Base-by-base conservation (phyloP, 2,888 invertebrate species). In the Dusona sp. region DNA sequence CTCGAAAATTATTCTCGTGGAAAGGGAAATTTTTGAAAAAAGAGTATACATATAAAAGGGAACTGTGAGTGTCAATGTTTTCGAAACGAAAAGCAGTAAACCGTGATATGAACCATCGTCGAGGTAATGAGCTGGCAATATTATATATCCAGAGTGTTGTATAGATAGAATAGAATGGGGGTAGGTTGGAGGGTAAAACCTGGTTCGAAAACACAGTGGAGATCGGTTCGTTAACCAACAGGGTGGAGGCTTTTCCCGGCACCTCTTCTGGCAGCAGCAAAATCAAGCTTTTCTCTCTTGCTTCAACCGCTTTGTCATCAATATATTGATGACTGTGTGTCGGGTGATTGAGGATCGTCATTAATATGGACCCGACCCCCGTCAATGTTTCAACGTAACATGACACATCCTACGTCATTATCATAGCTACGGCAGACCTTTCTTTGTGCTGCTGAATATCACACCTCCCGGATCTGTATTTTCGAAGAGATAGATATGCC, bases 71-170 rank as follows among this genome's bases (percentile, higher is more conserved):
- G 88, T 88, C 89, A 90, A 90, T 90, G 89, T 92, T 92, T 91
- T 90, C 90, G 87, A 87, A 87, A 88, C 87, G 88, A 86, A 88
- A 83, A 85, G 88, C 88, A 89, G 87, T 88, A 87, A 87, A 89
- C 89, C 90, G 89, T 89, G 90, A 91, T 87, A 88, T 86, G 85
- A 89, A 90, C 87, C 88, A 86, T 89, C 87, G 83, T 82, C 79
- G 88, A 85, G 88, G 88, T 91, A 92, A 92, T 90, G 91, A 91
- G 89, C 89, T 89, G 92, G 89, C 89, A 89, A 88, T 91, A 90
- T 91, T 89, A 90, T 88, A 88, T 90, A 70, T 72, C 74, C 68
- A 68, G 48, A 54, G 16, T 33, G 48, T 22, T 73, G 36, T 78
- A 22, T 78, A 36, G n/a, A 38, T 68, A 54, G 64, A 48, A 67